These are phyloP conservation scores for Sminthurinus aureus DNA, from an alignment of 2,888 invertebrate genomes.

Conservation along the genomic window DNA sequence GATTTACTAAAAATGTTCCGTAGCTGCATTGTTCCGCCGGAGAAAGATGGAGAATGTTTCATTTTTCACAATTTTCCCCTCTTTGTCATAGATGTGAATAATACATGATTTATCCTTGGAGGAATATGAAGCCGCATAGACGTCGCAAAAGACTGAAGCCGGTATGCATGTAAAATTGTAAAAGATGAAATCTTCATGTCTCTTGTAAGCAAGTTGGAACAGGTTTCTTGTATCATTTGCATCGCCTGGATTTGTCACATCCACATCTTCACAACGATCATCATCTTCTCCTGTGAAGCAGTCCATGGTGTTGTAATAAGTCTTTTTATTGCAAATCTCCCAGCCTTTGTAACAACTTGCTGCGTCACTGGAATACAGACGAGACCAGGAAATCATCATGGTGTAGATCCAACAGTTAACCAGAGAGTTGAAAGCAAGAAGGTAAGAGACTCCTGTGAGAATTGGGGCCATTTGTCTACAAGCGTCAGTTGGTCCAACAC, in stretches of 20 bases:
- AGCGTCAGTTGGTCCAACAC: slow-evolving; percentile 47
- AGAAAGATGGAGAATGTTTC: slow-evolving; percentile 40
- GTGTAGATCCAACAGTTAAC: slow-evolving; percentile 48
- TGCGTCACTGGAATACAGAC: slow-evolving; percentile 49
- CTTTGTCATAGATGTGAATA: slow-evolving; percentile 4
- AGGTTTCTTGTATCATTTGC: too few relatives aligned
- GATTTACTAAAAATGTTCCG: slow-evolving; percentile 53
- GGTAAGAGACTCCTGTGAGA: slow-evolving; percentile 45
- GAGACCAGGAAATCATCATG: slow-evolving; percentile 46
- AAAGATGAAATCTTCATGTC: slow-evolving; percentile 31
- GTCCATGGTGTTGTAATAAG: slow-evolving; percentile 48
- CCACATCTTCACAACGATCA: too few relatives aligned
- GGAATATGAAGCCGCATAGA: slow-evolving; percentile 31
- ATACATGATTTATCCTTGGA: slow-evolving; percentile 1
- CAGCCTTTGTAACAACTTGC: slow-evolving; percentile 51
- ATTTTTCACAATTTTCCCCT: too few relatives aligned
- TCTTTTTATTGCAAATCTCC: slow-evolving; percentile 42
- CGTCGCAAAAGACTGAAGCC: slow-evolving; percentile 41
- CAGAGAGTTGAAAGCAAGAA: slow-evolving; percentile 52
- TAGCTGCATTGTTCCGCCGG: slow-evolving; percentile 45
- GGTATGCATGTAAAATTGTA: slow-evolving; percentile 46
- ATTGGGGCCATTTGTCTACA: slow-evolving; percentile 52
- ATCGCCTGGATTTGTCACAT: too few relatives aligned
- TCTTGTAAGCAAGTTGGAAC: too few relatives aligned
- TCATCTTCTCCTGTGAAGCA: slow-evolving; percentile 50